These are phyloP conservation scores for Diarsia rubi DNA, from an alignment of 2,888 invertebrate species.

Conservation along the genomic window DNA sequence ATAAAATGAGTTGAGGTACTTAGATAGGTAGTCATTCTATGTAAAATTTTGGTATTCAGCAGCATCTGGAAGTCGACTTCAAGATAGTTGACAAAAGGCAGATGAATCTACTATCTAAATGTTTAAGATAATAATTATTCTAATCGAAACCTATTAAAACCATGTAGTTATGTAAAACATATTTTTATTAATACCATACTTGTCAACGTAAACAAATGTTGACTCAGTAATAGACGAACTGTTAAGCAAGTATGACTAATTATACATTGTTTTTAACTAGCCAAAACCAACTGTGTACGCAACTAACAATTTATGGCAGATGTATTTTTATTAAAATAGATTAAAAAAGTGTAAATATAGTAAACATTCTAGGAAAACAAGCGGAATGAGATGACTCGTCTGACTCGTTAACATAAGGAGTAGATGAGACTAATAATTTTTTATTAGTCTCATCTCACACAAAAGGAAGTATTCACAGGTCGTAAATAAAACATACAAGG, in stretches of 20 bases:
- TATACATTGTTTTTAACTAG: constrained; percentile 42
- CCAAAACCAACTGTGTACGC: constrained; percentile 52
- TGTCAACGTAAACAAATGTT: constrained; percentile 45
- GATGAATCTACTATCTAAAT: constrained; percentile 51
- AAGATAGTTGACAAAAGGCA: background rate
- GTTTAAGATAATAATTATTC: background rate
- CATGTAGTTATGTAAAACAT: constrained; percentile 4
- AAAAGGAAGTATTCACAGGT: background rate
- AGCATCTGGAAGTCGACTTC: background rate
- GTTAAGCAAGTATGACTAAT: constrained; percentile 44
- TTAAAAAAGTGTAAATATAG: constrained; percentile 33
- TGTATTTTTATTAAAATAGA: constrained; percentile 39
- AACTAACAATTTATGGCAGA: constrained; percentile 38
- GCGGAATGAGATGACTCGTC: constrained; percentile 17
- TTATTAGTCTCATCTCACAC: too few relatives aligned
- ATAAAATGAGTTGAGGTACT: background rate
- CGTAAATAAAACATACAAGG: background rate
- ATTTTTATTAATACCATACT: constrained; percentile 21
- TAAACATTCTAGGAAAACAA: constrained; percentile 29
- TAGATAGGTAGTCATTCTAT: background rate
- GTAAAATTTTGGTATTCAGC: background rate
- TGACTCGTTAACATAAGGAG: background rate
- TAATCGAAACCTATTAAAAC: constrained; percentile 2
- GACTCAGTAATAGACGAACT: constrained; percentile 45
- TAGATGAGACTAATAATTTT: background rate